A percentile compares a stretch with the other conserved stretches of the same genome.
Evolutionary conservation across 2,113 vertebrate genomes (phyloP).

Genomic region (Pogona vitticeps): DNA sequence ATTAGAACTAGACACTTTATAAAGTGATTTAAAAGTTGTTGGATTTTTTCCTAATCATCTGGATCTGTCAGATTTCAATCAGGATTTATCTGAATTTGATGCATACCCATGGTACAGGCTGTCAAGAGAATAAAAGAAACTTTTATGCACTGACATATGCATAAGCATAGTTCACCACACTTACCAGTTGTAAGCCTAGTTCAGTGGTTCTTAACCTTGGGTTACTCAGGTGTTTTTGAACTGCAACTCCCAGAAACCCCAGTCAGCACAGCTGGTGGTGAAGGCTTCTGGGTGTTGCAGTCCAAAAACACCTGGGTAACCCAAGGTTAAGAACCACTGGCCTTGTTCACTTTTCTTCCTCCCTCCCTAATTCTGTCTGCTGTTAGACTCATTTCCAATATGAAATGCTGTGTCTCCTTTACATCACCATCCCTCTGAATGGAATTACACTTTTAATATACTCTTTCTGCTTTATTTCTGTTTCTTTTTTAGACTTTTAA

Average conservation of each 20-base stretch:
- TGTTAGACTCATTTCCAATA: not conserved
- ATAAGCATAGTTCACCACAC: too few relatives aligned
- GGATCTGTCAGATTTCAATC: not conserved
- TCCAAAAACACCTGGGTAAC: too few relatives aligned
- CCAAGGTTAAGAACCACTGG: too few relatives aligned
- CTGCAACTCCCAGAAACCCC: too few relatives aligned
- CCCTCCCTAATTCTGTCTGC: not conserved
- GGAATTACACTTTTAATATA: slow-evolving; percentile 6
- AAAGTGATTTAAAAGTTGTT: too few relatives aligned
- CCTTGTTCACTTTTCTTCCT: too few relatives aligned
- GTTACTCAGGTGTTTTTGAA: too few relatives aligned
- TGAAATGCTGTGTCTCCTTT: not conserved
- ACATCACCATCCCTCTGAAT: not conserved
- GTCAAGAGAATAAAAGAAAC: not conserved
- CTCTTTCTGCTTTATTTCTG: not conserved
- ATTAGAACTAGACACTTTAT: not conserved
- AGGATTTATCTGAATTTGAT: not conserved
- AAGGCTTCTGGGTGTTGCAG: too few relatives aligned
- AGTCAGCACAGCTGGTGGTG: too few relatives aligned
- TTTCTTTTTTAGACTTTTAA: not conserved
- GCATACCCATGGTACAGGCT: not conserved
- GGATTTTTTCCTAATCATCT: too few relatives aligned
- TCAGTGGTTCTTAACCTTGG: too few relatives aligned
- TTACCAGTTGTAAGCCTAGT: not conserved
- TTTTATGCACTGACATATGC: not conserved